Conservation (phyloP, 2,797 vertebrate species). For the Chaetodon trifasciatus region DNA sequence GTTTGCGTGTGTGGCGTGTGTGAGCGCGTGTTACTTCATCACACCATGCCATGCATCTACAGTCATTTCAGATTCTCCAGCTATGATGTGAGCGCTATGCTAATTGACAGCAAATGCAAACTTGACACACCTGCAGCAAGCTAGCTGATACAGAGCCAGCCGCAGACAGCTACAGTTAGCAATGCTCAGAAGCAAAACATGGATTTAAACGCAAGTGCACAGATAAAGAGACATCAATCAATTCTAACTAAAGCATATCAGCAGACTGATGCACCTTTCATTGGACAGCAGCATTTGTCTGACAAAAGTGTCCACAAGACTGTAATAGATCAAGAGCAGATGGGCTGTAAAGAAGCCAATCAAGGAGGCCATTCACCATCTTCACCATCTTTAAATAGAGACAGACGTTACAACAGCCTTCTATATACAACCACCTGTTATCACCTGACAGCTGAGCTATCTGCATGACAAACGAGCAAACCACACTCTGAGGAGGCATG, state of each 20-base stretch:
- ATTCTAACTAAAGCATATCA: not conserved
- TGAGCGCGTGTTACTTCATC: conserved; percentile 33
- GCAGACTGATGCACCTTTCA: not conserved
- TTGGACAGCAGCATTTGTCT: not conserved
- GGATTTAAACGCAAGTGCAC: not conserved
- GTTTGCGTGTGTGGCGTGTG: conserved; percentile 16
- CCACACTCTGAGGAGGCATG: not conserved
- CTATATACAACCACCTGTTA: not conserved
- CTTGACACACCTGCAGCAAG: conserved; percentile 23
- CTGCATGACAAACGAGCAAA: not conserved
- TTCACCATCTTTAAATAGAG: not conserved
- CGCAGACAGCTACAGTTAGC: not conserved
- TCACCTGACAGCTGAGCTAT: not conserved
- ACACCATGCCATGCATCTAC: conserved; percentile 47
- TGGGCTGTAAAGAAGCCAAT: not conserved
- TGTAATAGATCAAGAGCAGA: not conserved
- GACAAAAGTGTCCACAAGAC: not conserved
- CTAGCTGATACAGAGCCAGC: not conserved
- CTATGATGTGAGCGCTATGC: conserved; percentile 37
- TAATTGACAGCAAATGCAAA: conserved; percentile 61
- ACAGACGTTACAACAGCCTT: not conserved
- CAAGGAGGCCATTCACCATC: too few species aligned
- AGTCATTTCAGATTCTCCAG: conserved; percentile 60
- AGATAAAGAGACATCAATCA: not conserved
- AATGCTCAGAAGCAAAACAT: not conserved